Evolutionary conservation across 2,888 invertebrate species (phyloP), one percentile per base, ranked within the genome.

Genomic region (Xiphydria camelus): DNA sequence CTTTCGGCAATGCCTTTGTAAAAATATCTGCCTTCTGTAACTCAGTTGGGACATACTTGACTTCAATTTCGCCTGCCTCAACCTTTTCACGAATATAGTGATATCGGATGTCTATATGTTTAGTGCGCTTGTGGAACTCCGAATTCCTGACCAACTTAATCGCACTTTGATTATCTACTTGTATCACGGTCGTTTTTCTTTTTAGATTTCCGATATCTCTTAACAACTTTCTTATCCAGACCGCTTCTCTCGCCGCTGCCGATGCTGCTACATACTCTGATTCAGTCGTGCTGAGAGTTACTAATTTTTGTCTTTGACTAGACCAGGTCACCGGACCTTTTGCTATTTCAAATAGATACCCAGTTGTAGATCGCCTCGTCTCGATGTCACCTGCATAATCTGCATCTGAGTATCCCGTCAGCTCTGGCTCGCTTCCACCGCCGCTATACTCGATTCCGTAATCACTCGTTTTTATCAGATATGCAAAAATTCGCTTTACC

Each of bases 361-460:
- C 23, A 4, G 23, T 23, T 4, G 23, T 23, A 10, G 23, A 23
- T 3, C 45, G 6, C 17, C 55, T 32, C 0, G 53, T 53, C 2
- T 49, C 47, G 0, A 44, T 4, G n/a, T 60, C 55, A 0, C 50
- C 41, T 1, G 50, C 56, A 6, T 40, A 57, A 17, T 56, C 53
- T 0, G 53, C 48, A 9, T 55, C 53, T 0, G 53, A 51, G 12
- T 33, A 58, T 0, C 56, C 58, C 0, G 14, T 17, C 14, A 55
- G 22, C 2, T 14, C 19, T 7, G 33, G n/a, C 7, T 48, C 36
- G 15, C 38, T 46, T 23, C 47, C 43, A 18, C 40, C 39, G 39
- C 25, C 41, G 43, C 17, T 12, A 17, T 51, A 53, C 18, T 44
- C 12, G 3, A 57, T 55, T 10, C 55, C 57, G 15, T 23, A 22